Base-by-base conservation (phyloP, 2,888 invertebrate genomes). In the Netelia melanura region DNA sequence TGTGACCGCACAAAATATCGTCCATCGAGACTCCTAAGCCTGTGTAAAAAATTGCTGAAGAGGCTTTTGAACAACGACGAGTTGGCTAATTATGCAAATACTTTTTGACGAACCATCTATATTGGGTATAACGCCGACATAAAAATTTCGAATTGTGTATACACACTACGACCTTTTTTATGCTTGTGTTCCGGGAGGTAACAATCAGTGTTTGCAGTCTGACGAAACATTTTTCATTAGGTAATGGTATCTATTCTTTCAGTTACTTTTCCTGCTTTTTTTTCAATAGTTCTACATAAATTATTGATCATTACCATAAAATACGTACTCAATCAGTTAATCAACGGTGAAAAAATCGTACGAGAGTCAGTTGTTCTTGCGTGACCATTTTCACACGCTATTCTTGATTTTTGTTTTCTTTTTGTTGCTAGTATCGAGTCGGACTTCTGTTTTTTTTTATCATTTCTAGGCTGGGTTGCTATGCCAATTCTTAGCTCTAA, bases 271-370 rank as follows among this genome's bases (percentile, higher is more conserved):
- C 9, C 17, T 21, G 8, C 17, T 21, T 72, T 70, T 70, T 56
- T 52, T 30, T 8, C 11, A 14, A 25, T 54, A 25, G 14, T 9
- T 52, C 6, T 70, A 23, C 70, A 70, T 70, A 70, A 30, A 52
- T 48, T n/a, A 44, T 30, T 10, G 30, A 23, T 8, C 23, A 56
- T 54, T 30, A 70, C 9, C 54, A 54, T 67, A 48, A 62, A 21
- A 67, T 67, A 67, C 43, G 48, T 67, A 67, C 21, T 67, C 44
- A 67, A 67, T 67, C 44, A 67, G 44, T 3, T 43, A 21, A 44
- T 44, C 44, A 17, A 23, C 8, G 48, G 48, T 67, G 21, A 2
- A 21, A 44, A 23, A 44, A 67, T 67, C 44, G 43, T 14, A 17
- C 6, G 48, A 48, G 14, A 8, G 14, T 48, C 10, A 3, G 48